Evolutionary conservation across 2,888 invertebrate genomes (phyloP).

Genomic region (Polia nebulosa): DNA sequence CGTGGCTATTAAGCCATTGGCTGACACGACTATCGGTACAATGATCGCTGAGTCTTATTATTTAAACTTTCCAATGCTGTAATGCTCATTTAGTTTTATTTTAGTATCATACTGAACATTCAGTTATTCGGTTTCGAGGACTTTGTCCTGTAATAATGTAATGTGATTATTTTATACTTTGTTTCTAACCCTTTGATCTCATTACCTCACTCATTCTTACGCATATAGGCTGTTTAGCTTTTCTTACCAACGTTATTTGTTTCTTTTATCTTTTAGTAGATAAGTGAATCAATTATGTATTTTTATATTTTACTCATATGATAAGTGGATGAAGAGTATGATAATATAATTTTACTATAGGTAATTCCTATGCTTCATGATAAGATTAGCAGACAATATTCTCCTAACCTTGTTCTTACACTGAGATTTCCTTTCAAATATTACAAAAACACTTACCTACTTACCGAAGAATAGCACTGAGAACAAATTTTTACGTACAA

Average conservation of each 20-base stretch:
- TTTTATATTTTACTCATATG: not conserved
- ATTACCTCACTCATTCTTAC: conserved; percentile 23
- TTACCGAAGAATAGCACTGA: too few species aligned
- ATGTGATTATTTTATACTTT: conserved; percentile 24
- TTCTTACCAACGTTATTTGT: conserved; percentile 9
- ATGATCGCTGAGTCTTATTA: too few species aligned
- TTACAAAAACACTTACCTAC: too few species aligned
- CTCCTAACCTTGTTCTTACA: not conserved
- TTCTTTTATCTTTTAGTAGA: not conserved
- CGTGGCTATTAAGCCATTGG: too few species aligned
- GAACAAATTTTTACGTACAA: too few species aligned
- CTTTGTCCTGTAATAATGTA: conserved; percentile 15
- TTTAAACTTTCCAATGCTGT: not conserved
- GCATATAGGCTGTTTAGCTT: not conserved
- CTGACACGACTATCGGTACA: too few species aligned
- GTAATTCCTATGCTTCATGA: not conserved
- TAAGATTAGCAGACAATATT: not conserved
- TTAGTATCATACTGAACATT: not conserved
- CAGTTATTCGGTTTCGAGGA: conserved; percentile 7
- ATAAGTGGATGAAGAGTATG: not conserved
- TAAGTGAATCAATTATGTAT: not conserved
- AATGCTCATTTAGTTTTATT: not conserved
- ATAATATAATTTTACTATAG: not conserved
- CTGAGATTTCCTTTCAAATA: not conserved
- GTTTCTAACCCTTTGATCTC: conserved; percentile 35